Evolutionary conservation across 2,888 invertebrate species (phyloP).

Genomic region (Gnatocerus cornutus): DNA sequence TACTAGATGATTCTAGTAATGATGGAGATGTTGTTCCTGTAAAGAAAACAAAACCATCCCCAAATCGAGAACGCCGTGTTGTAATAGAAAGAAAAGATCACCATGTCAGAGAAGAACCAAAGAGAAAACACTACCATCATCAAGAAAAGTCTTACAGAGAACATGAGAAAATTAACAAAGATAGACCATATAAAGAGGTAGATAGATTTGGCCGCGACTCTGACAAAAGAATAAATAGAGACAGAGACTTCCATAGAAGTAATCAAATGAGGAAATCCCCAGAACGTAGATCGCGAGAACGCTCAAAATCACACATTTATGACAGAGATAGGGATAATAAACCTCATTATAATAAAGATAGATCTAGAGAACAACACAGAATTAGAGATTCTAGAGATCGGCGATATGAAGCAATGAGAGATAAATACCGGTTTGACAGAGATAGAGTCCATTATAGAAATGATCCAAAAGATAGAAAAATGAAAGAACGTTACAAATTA

Average conservation of each 20-base stretch:
- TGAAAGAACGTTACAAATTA: conserved; percentile 66
- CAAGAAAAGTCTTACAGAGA: conserved; percentile 37
- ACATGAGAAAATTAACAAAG: conserved; percentile 39
- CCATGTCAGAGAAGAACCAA: conserved; percentile 60
- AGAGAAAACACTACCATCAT: conserved; percentile 57
- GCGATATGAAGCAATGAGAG: conserved; percentile 58
- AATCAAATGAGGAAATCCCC: conserved; percentile 50
- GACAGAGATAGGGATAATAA: conserved; percentile 45
- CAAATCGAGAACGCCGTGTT: conserved; percentile 69
- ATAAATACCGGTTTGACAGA: conserved; percentile 54
- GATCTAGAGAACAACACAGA: conserved; percentile 42
- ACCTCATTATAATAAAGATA: conserved; percentile 7
- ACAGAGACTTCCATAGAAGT: conserved; percentile 61
- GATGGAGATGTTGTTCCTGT: conserved; percentile 69
- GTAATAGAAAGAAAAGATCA: conserved; percentile 63
- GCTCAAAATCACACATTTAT: conserved; percentile 52
- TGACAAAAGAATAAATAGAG: conserved; percentile 63
- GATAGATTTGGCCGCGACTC: conserved; percentile 57
- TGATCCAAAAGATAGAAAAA: conserved; percentile 65
- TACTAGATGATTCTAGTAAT: conserved; percentile 79
- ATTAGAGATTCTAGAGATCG: conserved; percentile 64
- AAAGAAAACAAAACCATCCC: conserved; percentile 68
- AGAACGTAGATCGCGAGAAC: conserved; percentile 50
- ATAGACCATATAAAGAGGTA: conserved; percentile 51
- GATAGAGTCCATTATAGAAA: conserved; percentile 60